Percentiles rank a stretch among this genome's conserved stretches.
phyloP scores from a whole-genome alignment of 2,888 invertebrate genomes.

The Gymnoscelis rufifasciata region DNA sequence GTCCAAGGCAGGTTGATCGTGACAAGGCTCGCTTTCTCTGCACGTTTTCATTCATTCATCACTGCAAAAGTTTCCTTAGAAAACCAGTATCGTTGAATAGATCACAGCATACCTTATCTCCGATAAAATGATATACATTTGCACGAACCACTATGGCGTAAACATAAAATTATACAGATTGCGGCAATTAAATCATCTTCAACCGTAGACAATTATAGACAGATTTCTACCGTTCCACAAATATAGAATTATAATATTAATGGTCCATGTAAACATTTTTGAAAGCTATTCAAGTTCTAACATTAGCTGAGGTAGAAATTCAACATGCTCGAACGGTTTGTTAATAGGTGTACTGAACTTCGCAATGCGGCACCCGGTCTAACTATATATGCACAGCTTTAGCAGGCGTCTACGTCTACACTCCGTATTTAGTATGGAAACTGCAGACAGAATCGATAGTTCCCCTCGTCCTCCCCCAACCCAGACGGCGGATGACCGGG shows the following conservation, averaged over 20 bases:
- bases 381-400: slow-evolving; percentile 29
- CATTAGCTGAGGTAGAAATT: slow-evolving; percentile 40
- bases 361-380: slow-evolving; percentile 42
- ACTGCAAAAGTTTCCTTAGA: background rate
- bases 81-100: background rate
- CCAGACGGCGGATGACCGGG: slow-evolving; percentile 46
- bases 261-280: background rate
- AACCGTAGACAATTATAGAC: background rate
- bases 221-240: background rate
- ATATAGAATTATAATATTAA: background rate
- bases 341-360: slow-evolving; percentile 53
- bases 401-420: slow-evolving; percentile 49
- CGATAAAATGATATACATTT: slow-evolving; percentile 1
- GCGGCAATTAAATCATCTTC: background rate
- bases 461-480: slow-evolving; percentile 36
- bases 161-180: background rate
- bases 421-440: slow-evolving; percentile 58
- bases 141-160: slow-evolving; percentile 4
- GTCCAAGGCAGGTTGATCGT: background rate
- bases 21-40: background rate
- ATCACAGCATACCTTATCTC: background rate
- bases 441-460: slow-evolving; percentile 72
- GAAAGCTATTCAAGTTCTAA: background rate
- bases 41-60: background rate
- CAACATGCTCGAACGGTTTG: slow-evolving; percentile 48